These are phyloP conservation scores for Adelphocoris suturalis DNA, from an alignment of 2,888 invertebrate species.

Conservation along the genomic window DNA sequence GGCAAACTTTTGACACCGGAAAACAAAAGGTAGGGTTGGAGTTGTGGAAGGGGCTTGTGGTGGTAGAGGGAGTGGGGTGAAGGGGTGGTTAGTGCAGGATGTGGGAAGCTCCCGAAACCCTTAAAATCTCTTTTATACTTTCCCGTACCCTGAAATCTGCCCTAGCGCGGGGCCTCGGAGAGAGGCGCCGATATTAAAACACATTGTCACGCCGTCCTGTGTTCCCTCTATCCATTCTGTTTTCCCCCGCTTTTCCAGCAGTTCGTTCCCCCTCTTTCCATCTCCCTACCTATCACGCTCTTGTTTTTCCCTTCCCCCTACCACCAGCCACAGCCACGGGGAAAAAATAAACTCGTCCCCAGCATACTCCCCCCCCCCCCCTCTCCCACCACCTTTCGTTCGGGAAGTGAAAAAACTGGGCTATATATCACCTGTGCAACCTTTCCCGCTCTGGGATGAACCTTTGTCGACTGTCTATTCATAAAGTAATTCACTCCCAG, in stretches of 20 bases:
- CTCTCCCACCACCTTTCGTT: background rate
- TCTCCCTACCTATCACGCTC: background rate
- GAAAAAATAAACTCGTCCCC: background rate
- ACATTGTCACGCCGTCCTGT: constrained; percentile 12
- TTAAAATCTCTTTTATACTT: background rate
- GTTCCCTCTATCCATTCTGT: background rate
- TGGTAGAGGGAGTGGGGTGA: background rate
- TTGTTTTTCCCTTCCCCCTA: background rate
- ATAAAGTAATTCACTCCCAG: constrained; percentile 22
- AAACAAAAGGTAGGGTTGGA: background rate
- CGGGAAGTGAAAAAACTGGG: constrained; percentile 8
- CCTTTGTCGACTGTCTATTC: constrained; percentile 36
- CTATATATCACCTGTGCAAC: constrained; percentile 14
- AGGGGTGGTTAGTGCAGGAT: background rate
- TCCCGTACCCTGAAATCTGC: constrained; percentile 20
- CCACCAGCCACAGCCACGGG: background rate
- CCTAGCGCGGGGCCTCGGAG: background rate
- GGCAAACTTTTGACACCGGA: background rate
- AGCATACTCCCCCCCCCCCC: background rate
- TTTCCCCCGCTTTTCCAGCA: background rate
- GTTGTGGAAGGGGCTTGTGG: background rate
- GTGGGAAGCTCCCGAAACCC: background rate
- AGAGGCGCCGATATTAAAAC: constrained; percentile 11
- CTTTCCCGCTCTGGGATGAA: background rate
- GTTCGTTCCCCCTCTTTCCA: background rate